Percentiles rank a stretch among this genome's conserved stretches.
Evolutionary conservation across 2,797 vertebrate species (phyloP).

Genomic region (Falco rusticolus): DNA sequence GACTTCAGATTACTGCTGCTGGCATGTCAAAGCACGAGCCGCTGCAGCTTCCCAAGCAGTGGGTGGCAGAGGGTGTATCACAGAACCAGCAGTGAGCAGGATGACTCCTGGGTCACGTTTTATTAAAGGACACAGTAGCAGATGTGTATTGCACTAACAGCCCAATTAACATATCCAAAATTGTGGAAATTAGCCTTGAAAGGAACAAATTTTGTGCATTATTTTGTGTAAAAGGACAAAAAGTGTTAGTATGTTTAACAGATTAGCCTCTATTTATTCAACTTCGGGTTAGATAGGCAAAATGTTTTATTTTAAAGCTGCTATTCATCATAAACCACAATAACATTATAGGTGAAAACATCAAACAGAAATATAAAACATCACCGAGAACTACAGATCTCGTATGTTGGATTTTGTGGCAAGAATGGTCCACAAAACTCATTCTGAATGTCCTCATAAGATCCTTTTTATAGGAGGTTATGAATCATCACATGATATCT

Average conservation of each 20-base stretch:
- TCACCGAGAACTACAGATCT: neutral
- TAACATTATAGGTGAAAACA: neutral
- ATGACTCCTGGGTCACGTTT: neutral
- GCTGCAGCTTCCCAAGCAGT: neutral
- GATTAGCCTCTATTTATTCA: neutral
- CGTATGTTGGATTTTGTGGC: conserved; percentile 36
- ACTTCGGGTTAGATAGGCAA: neutral
- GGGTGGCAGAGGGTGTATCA: neutral
- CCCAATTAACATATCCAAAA: neutral
- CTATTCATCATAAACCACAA: neutral
- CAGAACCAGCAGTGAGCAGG: neutral
- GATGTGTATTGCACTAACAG: neutral
- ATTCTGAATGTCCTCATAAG: conserved; percentile 69
- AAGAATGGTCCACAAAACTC: conserved; percentile 38
- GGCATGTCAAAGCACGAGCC: neutral
- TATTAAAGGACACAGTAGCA: neutral
- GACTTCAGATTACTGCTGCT: neutral
- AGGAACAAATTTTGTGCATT: neutral
- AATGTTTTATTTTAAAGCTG: neutral
- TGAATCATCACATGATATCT: conserved; percentile 80
- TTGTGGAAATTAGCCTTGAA: neutral
- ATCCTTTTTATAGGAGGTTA: conserved; percentile 75
- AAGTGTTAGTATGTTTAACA: neutral
- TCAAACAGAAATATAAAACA: neutral
- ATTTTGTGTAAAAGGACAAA: neutral